Conservation (phyloP, 2,113 vertebrate species). For the Ia io region DNA sequence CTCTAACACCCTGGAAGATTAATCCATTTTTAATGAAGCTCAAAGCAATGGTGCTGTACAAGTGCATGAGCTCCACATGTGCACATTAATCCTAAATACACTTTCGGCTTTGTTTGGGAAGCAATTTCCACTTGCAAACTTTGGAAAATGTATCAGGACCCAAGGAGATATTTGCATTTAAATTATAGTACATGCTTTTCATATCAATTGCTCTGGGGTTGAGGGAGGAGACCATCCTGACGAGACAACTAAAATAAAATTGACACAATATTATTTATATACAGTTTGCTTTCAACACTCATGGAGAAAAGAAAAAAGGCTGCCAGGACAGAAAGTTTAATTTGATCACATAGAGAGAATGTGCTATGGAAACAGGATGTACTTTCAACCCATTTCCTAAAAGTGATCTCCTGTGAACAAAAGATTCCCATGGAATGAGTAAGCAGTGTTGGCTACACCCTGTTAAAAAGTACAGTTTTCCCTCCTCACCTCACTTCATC, state of each 20-base stretch:
- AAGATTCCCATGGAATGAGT: background rate
- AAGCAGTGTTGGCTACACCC: background rate
- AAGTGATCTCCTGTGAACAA: background rate
- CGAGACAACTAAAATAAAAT: constrained; percentile 54
- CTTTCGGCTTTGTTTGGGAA: constrained; percentile 49
- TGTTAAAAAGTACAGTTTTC: background rate
- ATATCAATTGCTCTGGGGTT: constrained; percentile 27
- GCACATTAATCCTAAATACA: constrained; percentile 58
- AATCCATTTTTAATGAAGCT: constrained; percentile 57
- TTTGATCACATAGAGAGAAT: background rate
- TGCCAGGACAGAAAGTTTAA: background rate
- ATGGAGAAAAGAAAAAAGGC: background rate
- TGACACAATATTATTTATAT: constrained; percentile 29
- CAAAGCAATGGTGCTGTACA: constrained; percentile 12
- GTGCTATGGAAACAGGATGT: background rate
- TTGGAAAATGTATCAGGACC: constrained; percentile 27
- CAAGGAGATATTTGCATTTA: constrained; percentile 70
- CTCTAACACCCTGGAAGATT: constrained; percentile 38
- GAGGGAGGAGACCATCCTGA: background rate
- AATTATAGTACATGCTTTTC: constrained; percentile 59
- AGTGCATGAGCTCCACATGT: background rate
- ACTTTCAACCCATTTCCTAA: background rate
- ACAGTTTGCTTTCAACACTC: background rate
- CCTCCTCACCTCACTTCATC: background rate
- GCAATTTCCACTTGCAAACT: constrained; percentile 61